Evolutionary conservation across 2,888 invertebrate genomes (phyloP).

Genomic region (Nesidiocoris tenuis): DNA sequence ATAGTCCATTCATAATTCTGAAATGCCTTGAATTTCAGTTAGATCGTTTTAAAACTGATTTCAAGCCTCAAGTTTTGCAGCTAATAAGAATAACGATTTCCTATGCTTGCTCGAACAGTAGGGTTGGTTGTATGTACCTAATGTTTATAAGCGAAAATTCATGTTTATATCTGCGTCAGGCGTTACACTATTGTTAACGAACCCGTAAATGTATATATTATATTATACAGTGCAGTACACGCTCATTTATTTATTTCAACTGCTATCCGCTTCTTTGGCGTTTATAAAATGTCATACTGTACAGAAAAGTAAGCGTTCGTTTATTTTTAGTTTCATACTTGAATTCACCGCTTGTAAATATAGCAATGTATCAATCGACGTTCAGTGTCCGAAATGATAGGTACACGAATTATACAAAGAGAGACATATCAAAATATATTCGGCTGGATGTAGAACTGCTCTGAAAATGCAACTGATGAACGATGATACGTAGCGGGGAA

Average conservation of each 20-base stretch:
- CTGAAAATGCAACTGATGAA: conserved; percentile 5
- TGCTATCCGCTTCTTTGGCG: neutral
- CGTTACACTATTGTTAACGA: neutral
- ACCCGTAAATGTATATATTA: neutral
- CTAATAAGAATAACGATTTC: no score
- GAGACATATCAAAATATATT: neutral
- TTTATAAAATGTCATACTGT: no score
- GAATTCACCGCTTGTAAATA: neutral
- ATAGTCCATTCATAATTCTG: no score
- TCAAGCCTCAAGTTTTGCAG: no score
- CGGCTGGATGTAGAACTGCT: neutral
- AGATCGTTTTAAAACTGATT: no score
- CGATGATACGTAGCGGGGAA: conserved; percentile 3
- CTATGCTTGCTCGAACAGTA: neutral
- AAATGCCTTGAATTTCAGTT: no score
- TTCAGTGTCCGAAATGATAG: neutral
- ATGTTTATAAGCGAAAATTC: neutral
- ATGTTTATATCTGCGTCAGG: neutral
- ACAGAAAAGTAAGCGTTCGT: conserved; percentile 6
- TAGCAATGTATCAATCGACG: neutral
- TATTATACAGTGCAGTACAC: neutral
- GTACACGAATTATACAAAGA: neutral
- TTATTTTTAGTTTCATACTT: neutral
- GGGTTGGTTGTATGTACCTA: neutral
- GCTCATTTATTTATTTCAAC: neutral